These are phyloP conservation scores for Anastrepha obliqua DNA, from an alignment of 1,140 invertebrate genomes.

Conservation along the genomic window DNA sequence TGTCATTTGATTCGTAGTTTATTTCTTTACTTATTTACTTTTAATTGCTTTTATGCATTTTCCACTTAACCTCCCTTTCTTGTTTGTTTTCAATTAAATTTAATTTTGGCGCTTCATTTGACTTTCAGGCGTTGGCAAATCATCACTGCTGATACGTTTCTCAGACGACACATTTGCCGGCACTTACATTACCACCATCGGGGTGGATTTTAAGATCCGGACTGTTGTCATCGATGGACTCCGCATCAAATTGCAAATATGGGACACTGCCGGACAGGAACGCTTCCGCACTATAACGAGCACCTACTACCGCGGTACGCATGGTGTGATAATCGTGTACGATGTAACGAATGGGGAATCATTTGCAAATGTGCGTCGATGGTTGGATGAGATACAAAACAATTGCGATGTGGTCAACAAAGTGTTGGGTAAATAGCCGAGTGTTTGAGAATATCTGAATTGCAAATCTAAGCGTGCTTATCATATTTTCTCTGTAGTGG, in stretches of 20 bases:
- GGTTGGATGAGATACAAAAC: conserved; percentile 98
- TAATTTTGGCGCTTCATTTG: neutral
- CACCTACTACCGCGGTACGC: conserved; percentile 98
- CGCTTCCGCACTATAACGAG: conserved; percentile 78
- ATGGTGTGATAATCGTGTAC: conserved; percentile 99
- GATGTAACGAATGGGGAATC: conserved; percentile 99
- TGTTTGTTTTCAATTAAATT: neutral
- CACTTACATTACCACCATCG: conserved; percentile 99
- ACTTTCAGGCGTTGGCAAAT: conserved; percentile 95
- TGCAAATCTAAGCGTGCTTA: neutral
- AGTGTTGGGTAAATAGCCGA: conserved; percentile 87
- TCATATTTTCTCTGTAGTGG: conserved; percentile 82
- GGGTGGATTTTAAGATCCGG: conserved; percentile 99
- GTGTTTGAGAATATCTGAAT: neutral
- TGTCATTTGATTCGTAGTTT: too few relatives aligned
- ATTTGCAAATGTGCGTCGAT: conserved; percentile 98
- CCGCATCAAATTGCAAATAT: conserved; percentile 98
- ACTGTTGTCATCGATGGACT: conserved; percentile 96
- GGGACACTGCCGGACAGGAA: conserved; percentile 94
- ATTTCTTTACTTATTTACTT: neutral
- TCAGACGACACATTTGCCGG: conserved; percentile 98
- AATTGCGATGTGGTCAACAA: conserved; percentile 99
- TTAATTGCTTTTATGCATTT: neutral
- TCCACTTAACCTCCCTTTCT: neutral
- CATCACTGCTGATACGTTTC: conserved; percentile 96